Evolutionary conservation across 92 coral and sea anemone genomes (phyloP).

Genomic region (Epizoanthus rinbou): DNA sequence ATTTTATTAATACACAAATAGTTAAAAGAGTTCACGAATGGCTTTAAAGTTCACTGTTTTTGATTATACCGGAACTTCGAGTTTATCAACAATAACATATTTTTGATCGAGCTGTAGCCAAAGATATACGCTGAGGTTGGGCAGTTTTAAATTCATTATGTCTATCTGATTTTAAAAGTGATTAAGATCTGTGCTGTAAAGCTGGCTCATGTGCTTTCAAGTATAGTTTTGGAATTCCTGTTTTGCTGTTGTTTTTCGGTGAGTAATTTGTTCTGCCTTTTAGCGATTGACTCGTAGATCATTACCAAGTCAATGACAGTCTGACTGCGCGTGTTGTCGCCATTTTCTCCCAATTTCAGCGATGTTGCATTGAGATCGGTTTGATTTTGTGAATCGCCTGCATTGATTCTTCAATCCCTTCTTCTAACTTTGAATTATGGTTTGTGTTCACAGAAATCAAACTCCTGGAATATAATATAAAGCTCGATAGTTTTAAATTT

Average conservation of each 20-base stretch:
- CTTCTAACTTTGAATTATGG: neutral
- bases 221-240: neutral
- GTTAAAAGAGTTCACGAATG: no score
- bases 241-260: neutral
- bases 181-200: no score
- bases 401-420: neutral
- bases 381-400: neutral
- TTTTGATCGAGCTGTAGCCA: neutral
- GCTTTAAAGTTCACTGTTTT: no score
- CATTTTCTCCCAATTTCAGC: neutral
- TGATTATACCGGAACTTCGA: no score
- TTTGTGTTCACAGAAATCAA: neutral
- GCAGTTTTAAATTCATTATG: no score
- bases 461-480: neutral
- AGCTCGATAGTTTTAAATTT: neutral
- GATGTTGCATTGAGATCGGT: neutral
- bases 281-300: neutral
- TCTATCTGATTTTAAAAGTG: no score
- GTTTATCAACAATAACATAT: conserved; percentile 34
- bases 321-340: neutral
- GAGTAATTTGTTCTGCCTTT: neutral
- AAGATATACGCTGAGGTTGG: neutral
- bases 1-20: no score
- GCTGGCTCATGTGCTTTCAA: neutral
- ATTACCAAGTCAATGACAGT: no score